These are phyloP conservation scores for Neodon shergylaensis DNA, from an alignment of 2,113 vertebrate genomes.

Conservation along the genomic window DNA sequence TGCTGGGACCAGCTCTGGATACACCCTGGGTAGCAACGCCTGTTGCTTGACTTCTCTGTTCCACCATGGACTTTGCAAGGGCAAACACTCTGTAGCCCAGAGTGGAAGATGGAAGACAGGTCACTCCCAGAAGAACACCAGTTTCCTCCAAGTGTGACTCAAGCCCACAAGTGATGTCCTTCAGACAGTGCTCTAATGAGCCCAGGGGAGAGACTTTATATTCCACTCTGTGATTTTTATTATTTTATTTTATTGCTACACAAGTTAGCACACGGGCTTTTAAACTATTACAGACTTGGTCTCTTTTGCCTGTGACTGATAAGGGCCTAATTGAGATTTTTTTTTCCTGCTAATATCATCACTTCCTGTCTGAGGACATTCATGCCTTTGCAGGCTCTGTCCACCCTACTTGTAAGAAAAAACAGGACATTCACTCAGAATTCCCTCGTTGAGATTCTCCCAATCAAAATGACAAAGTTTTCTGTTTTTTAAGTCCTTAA, in stretches of 20 bases:
- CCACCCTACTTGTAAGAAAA: neutral
- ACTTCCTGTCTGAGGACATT: neutral
- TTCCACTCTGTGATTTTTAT: neutral
- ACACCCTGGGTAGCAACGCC: neutral
- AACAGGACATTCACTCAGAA: neutral
- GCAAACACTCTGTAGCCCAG: neutral
- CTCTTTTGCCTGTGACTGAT: neutral
- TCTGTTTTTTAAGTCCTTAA: constrained; percentile 32
- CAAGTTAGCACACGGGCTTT: neutral
- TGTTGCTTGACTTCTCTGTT: neutral
- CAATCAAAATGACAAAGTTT: neutral
- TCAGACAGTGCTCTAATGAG: neutral
- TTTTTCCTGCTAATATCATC: neutral
- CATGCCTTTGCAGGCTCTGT: neutral
- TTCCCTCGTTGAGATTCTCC: neutral
- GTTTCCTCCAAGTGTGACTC: neutral
- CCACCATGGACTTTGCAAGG: neutral
- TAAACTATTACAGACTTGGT: neutral
- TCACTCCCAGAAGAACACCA: neutral
- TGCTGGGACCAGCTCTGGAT: neutral
- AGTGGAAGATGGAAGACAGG: neutral
- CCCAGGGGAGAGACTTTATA: no score
- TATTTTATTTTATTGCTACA: neutral
- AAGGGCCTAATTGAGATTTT: neutral
- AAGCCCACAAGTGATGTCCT: rapidly evolving